Base-by-base conservation (phyloP, 1,140 invertebrate species). In the Ruditapes philippinarum region DNA sequence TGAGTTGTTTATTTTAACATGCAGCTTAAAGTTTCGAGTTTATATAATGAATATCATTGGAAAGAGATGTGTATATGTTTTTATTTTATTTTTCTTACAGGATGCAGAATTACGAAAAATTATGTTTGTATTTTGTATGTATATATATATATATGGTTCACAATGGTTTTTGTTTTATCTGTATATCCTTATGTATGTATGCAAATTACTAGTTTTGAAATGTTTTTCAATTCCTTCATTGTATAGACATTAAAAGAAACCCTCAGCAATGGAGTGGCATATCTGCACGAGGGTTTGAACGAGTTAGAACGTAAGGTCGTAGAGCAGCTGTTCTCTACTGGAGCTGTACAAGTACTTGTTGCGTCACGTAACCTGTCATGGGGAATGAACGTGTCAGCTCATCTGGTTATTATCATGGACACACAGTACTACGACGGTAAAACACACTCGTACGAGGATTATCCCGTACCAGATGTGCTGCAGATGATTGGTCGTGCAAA, bases 401-500 rank as follows among this genome's bases (percentile, higher is more conserved):
- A 99, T 96, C 97, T 99, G 25, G 98, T 99, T 0, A 97, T 99
- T 40, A 98, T 99, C 25, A 99, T 99, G 97, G 99, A 99, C 94
- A 99, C 99, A 0, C 99, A 99, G 95, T 97, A 97, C 91, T 99
- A 99, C 96, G 99, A 99, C 96, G 99, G 99, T 70, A 99, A 99
- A 93, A 96, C 96, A 60, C 97, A 97, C 91, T 95, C 96, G 89
- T 97, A 99, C 96, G 99, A 99, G 96, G 99, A 99, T 96, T 99
- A 99, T 96, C 98, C 99, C 0, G 97, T 99, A 42, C 99, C 98
- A 3, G 99, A 99, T 95, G 98, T 99, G 0, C 96, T 99, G 14
- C 99, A 99, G 96, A 99, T 99, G 99, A 97, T 99, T 70, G 99
- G 99, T 0, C 96, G 95, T 86, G 96, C 96, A 33, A 97, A 96